Evolutionary conservation across 2,797 vertebrate genomes (phyloP).

Genomic region (Petrocephalus schoutedeni): DNA sequence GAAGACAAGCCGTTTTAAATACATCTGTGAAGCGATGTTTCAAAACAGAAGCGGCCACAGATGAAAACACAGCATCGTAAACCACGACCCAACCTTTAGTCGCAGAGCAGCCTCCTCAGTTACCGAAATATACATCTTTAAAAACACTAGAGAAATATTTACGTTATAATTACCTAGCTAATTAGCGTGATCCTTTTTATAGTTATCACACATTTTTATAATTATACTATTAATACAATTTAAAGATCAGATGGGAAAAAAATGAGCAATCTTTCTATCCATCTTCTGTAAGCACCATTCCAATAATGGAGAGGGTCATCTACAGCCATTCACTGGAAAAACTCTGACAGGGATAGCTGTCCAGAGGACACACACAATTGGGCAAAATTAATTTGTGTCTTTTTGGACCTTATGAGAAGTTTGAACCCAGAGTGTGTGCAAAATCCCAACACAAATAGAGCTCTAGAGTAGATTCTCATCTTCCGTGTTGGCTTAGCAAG

Average conservation of each 20-base stretch:
- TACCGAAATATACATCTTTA: neutral
- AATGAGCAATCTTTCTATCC: neutral
- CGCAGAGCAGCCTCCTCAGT: neutral
- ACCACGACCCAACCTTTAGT: neutral
- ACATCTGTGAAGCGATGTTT: neutral
- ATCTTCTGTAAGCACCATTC: neutral
- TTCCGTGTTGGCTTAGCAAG: neutral
- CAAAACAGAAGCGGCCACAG: neutral
- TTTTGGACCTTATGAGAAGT: conserved; percentile 4
- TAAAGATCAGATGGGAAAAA: neutral
- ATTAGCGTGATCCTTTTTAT: neutral
- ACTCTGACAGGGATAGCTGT: neutral
- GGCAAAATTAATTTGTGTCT: neutral
- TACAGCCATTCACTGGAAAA: neutral
- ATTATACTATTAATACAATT: neutral
- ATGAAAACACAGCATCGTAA: neutral
- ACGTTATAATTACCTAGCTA: neutral
- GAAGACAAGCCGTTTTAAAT: neutral
- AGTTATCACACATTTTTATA: neutral
- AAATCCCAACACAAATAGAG: neutral
- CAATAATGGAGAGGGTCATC: neutral
- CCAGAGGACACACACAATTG: neutral
- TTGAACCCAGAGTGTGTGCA: neutral
- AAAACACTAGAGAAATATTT: neutral
- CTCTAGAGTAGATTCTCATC: neutral